Conservation (phyloP, 2,797 vertebrate genomes). For the Sebastes miniatus region DNA sequence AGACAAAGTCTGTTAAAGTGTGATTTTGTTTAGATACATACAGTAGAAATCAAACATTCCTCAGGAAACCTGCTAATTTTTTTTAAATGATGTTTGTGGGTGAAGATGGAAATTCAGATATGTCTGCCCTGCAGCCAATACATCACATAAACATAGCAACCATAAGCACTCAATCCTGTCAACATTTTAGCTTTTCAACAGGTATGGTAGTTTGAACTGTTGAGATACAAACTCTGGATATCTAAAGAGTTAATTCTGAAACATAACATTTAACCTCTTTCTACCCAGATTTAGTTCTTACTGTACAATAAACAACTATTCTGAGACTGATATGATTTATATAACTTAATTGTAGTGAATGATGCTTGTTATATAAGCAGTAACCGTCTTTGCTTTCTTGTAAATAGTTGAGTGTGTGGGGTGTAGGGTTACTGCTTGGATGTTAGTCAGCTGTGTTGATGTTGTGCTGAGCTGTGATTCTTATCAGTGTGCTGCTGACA, state of each 20-base stretch:
- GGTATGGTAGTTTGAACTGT: neutral
- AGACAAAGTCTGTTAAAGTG: neutral
- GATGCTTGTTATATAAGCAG: neutral
- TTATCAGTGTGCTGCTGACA: conserved; percentile 12
- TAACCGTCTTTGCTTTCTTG: neutral
- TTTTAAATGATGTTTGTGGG: neutral
- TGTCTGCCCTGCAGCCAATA: neutral
- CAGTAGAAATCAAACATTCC: neutral
- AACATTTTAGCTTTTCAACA: neutral
- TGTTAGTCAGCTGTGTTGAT: conserved; percentile 13
- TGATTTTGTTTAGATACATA: neutral
- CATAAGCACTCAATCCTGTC: neutral
- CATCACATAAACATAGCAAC: neutral
- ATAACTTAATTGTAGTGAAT: neutral
- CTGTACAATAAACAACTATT: neutral
- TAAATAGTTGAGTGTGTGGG: neutral
- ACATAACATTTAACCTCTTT: neutral
- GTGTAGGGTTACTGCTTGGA: conserved; percentile 1
- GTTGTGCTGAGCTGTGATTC: conserved; percentile 6
- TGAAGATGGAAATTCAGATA: neutral
- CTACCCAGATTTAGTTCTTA: neutral
- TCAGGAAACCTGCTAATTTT: neutral
- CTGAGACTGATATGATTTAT: neutral
- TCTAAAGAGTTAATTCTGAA: neutral
- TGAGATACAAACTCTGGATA: neutral